Base-by-base conservation (phyloP, 2,113 vertebrate genomes). In the Dipodomys spectabilis region DNA sequence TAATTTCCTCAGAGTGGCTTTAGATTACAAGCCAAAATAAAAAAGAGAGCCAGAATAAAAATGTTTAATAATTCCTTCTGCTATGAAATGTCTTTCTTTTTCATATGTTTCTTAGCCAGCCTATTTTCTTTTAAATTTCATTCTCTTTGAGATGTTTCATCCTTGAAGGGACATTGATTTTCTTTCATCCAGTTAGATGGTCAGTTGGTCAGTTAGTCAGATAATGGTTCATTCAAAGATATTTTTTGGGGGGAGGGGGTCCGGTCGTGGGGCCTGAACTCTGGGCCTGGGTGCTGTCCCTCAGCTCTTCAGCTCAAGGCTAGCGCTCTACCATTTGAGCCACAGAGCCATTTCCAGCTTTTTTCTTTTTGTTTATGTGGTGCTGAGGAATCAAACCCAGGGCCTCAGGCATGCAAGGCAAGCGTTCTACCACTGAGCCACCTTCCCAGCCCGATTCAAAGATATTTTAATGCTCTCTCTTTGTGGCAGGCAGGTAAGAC, bases 51-150 rank as follows among this genome's bases (percentile, higher is more conserved):
- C 77, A 49, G 72, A 62, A 86, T 80, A 69, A 92, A 95, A 92
- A 93, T 91, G 77, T 92, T 95, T 92, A 96, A 91, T 87, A 86
- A 74, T 94, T 90, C 91, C 91, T 79, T 62, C 80, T 91, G 89
- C 93, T 94, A 89, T 89, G 72, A 89, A 96, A 96, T 92, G n/a
- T 80, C 80, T 12, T 86, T 39, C 39, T 39, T 88, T 83, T 94
- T n/a, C 39, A 53, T 84, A 73, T 88, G 92, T 83, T 49, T 95
- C 44, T 69, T 91, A 82, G 60, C 77, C 65, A 91, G 45, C 3
- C 49, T 77, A 71, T 89, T 78, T 25, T 81, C 18, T 39, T 83
- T 12, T 90, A 74, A 95, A 86, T 77, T 87, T 82, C 68, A 86
- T 73, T 39, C 32, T 79, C 3, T 81, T 86, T 91, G 60, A 35